phyloP scores from a whole-genome alignment of 1,140 invertebrate genomes.

The Nixonia krombeini region DNA sequence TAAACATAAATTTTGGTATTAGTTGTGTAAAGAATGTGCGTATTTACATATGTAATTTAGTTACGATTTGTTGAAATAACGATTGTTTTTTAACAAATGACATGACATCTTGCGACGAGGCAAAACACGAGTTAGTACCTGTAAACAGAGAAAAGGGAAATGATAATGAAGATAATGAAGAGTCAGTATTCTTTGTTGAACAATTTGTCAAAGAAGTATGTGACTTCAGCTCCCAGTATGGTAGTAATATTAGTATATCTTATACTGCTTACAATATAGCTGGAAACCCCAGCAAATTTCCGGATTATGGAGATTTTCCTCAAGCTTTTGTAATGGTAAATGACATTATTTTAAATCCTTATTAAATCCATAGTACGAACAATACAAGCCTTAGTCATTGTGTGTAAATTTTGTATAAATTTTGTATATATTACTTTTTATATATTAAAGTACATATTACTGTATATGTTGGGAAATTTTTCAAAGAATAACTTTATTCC shows the following conservation, averaged over 20 bases:
- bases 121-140: slow-evolving; percentile 53
- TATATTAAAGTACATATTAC: no score
- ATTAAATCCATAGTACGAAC: no score
- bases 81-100: slow-evolving; percentile 28
- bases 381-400: no score
- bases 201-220: slow-evolving; percentile 80
- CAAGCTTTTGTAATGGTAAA: slow-evolving; percentile 90
- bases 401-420: no score
- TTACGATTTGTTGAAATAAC: background rate
- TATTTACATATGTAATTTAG: background rate
- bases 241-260: slow-evolving; percentile 87
- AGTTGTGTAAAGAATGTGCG: slow-evolving; percentile 1
- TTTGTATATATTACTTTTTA: no score
- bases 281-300: slow-evolving; percentile 86
- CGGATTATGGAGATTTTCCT: slow-evolving; percentile 90
- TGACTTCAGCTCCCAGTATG: slow-evolving; percentile 92
- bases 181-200: slow-evolving; percentile 70
- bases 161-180: slow-evolving; percentile 42
- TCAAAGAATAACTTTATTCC: no score
- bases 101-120: slow-evolving; percentile 59
- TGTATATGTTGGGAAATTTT: no score
- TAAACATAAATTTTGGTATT: background rate
- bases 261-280: slow-evolving; percentile 90
- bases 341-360: slow-evolving; percentile 15
- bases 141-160: slow-evolving; percentile 50